Conservation (phyloP, 2,888 invertebrate species). For the Prosopocoilus inquinatus region DNA sequence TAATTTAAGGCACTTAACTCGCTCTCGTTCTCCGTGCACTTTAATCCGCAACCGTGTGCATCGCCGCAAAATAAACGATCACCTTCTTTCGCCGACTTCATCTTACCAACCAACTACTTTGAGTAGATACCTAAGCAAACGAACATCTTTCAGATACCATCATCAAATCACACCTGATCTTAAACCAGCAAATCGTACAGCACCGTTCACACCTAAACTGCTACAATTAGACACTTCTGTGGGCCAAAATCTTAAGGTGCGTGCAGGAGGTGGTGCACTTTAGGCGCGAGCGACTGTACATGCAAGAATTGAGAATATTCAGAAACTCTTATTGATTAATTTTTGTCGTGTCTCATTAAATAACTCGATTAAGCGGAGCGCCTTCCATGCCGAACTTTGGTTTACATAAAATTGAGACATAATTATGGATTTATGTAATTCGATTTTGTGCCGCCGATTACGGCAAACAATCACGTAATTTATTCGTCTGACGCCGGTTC, state of each 20-base stretch:
- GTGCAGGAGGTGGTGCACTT: too few relatives aligned
- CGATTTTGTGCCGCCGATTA: neutral
- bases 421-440: constrained; percentile 8
- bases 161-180: too few relatives aligned
- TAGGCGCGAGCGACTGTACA: too few relatives aligned
- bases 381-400: constrained; percentile 1
- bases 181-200: too few relatives aligned
- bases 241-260: too few relatives aligned
- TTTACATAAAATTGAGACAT: constrained; percentile 9
- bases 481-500: too few relatives aligned
- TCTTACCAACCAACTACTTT: neutral
- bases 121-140: too few relatives aligned
- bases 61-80: constrained; percentile 18
- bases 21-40: constrained; percentile 20
- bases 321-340: constrained; percentile 10
- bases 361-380: constrained; percentile 8
- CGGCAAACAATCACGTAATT: too few relatives aligned
- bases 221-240: too few relatives aligned
- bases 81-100: neutral
- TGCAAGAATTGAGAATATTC: constrained; percentile 6
- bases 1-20: constrained; percentile 23
- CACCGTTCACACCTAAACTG: too few relatives aligned
- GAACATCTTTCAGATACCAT: too few relatives aligned
- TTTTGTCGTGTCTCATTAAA: constrained; percentile 8
- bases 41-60: constrained; percentile 21